These are phyloP conservation scores for Amphiura filiformis DNA, from an alignment of 35 echinoderm and acorn worm species.

Conservation along the genomic window DNA sequence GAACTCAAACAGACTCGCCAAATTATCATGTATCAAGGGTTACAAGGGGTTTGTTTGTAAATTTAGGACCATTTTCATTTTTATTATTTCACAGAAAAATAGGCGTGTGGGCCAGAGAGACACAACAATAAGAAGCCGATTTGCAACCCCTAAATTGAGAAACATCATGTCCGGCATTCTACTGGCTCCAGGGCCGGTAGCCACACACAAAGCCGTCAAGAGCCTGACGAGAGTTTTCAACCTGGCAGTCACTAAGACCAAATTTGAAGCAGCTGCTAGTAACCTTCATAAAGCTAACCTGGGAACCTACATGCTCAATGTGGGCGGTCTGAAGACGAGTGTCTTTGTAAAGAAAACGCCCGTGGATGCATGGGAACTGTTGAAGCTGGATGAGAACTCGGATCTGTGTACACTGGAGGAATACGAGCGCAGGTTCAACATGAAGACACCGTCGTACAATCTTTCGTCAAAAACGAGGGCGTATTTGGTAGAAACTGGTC, in stretches of 20 bases:
- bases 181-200: neutral
- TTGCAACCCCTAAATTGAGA: neutral
- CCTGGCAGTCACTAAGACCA: neutral
- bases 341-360: neutral
- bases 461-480: neutral
- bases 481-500: neutral
- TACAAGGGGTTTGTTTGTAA: too few relatives aligned
- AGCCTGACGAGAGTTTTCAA: neutral
- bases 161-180: neutral
- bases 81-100: neutral
- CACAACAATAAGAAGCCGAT: neutral
- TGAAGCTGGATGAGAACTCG: neutral
- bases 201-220: neutral
- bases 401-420: slow-evolving; percentile 1
- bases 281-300: neutral
- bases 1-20: too few relatives aligned
- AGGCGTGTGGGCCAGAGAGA: neutral
- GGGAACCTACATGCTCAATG: neutral
- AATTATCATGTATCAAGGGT: too few relatives aligned
- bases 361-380: neutral
- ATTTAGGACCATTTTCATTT: neutral
- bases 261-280: slow-evolving; percentile 1
- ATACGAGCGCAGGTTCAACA: neutral
- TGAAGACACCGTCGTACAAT: neutral
- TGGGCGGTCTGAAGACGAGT: neutral